Conservation (phyloP, 2,797 vertebrate species). For the Agapornis canus region DNA sequence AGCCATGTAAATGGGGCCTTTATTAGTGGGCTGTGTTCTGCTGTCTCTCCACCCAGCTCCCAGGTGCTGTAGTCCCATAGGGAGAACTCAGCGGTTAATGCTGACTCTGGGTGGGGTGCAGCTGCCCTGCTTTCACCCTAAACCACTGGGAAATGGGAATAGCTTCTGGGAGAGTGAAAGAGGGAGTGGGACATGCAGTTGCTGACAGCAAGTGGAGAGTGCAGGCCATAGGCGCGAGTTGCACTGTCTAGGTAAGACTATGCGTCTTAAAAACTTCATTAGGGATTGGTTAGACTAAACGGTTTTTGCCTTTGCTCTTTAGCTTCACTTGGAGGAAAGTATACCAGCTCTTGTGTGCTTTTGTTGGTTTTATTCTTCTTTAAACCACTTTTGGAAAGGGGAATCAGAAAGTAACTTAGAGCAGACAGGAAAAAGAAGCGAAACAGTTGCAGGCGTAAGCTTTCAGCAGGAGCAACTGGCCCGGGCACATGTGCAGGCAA, state of each 20-base stretch:
- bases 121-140: neutral
- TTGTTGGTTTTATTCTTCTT: neutral
- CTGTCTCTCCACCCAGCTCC: neutral
- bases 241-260: fast-evolving
- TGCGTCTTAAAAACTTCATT: neutral
- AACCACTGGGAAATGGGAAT: neutral
- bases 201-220: neutral
- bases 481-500: neutral
- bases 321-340: neutral
- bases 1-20: fast-evolving
- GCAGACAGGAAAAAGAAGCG: neutral
- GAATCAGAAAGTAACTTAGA: neutral
- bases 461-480: neutral
- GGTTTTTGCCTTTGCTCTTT: neutral
- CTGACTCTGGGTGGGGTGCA: fast-evolving
- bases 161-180: neutral
- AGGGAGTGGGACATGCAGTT: fast-evolving
- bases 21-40: neutral
- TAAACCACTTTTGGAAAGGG: neutral
- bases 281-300: neutral
- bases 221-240: neutral
- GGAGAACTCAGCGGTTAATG: neutral
- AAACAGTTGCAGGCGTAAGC: neutral
- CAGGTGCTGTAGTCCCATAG: neutral
- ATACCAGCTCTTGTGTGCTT: neutral